Conservation (phyloP, 2,888 invertebrate species). For the Melinaea menophilus region DNA sequence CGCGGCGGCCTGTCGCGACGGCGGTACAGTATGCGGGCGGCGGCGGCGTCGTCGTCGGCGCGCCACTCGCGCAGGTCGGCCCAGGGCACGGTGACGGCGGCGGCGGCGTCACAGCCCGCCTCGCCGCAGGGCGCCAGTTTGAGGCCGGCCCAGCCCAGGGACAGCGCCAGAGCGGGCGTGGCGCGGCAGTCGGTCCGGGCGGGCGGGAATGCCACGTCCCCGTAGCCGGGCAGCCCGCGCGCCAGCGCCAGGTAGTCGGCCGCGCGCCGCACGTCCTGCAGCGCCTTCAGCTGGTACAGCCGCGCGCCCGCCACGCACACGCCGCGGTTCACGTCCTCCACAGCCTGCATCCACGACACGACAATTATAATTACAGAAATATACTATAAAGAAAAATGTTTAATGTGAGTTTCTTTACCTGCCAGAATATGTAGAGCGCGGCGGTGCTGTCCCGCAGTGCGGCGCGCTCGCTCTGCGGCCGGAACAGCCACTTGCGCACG, state of each 20-base stretch:
- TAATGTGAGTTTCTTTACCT: constrained; percentile 65
- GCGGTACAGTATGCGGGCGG: constrained; percentile 92
- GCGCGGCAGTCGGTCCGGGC: constrained; percentile 84
- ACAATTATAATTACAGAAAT: not conserved
- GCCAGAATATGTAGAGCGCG: constrained; percentile 92
- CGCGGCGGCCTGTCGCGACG: constrained; percentile 35
- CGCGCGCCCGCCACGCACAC: constrained; percentile 93
- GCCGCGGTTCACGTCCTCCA: constrained; percentile 96
- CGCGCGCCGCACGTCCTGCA: constrained; percentile 89
- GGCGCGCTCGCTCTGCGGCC: constrained; percentile 80
- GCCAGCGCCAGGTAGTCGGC: constrained; percentile 91
- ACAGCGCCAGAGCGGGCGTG: constrained; percentile 84
- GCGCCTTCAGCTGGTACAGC: constrained; percentile 96
- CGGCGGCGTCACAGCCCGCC: constrained; percentile 78
- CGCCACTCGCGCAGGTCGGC: constrained; percentile 89
- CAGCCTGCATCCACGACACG: constrained; percentile 77
- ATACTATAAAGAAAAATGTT: not conserved
- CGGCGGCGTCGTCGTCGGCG: constrained; percentile 94
- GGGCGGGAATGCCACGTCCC: constrained; percentile 95
- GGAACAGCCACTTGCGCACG: constrained; percentile 92
- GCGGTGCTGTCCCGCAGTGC: constrained; percentile 84
- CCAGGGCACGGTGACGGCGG: constrained; percentile 92
- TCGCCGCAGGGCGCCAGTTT: constrained; percentile 87
- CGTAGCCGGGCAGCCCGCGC: constrained; percentile 93
- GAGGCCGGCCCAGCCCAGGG: constrained; percentile 81